Conservation (phyloP, 2,888 invertebrate species). For the Ormyrus rosae region DNA sequence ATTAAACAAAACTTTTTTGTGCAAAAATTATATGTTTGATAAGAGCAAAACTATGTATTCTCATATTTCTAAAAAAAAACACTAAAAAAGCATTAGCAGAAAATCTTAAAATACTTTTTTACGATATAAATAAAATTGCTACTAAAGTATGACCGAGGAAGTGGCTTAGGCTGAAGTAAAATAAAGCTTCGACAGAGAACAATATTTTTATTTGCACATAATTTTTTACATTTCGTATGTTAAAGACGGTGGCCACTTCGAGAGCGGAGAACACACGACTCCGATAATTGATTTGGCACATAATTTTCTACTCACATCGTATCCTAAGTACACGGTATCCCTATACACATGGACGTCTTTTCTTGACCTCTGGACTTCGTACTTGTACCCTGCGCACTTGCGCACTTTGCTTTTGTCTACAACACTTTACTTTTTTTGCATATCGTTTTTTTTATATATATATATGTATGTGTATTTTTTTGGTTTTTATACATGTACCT, state of each 20-base stretch:
- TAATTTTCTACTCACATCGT: constrained; percentile 38
- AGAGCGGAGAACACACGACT: not conserved
- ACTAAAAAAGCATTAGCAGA: not conserved
- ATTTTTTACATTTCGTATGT: constrained; percentile 44
- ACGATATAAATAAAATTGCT: no score
- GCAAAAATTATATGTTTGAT: no score
- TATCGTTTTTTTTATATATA: constrained; percentile 13
- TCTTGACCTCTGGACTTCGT: constrained; percentile 10
- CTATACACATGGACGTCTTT: constrained; percentile 37
- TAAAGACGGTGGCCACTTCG: constrained; percentile 19
- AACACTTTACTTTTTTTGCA: not conserved
- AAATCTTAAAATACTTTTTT: no score
- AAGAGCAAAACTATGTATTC: no score
- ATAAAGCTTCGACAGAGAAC: constrained; percentile 41
- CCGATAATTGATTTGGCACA: constrained; percentile 32
- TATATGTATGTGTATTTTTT: constrained; percentile 3
- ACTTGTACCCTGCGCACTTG: constrained; percentile 12
- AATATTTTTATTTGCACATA: constrained; percentile 54
- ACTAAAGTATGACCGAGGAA: no score
- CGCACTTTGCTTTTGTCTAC: not conserved
- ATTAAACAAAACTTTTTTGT: no score
- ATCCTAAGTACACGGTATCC: constrained; percentile 38
- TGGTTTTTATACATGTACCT: constrained; percentile 10
- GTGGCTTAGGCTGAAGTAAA: no score
- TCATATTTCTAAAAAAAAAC: not conserved